Evolutionary conservation across 2,797 vertebrate species (phyloP), one percentile per base, ranked within the genome.

Genomic region (Scleropages formosus): DNA sequence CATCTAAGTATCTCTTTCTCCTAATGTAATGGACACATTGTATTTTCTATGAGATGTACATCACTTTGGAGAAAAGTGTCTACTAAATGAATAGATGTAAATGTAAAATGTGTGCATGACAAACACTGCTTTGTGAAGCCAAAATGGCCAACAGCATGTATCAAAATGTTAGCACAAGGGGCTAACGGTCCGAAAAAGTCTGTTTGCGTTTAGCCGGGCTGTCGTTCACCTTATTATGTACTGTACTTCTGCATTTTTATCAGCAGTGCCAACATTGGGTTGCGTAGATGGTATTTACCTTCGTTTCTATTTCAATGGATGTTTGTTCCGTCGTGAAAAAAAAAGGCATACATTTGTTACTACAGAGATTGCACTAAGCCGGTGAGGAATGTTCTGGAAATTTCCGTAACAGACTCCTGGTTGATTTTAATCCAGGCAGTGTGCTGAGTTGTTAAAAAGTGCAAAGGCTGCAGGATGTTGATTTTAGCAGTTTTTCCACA

Each of bases 401-500:
- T 49, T 27, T 59, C 53, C n/a, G 56, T 15, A 18, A 59, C 26
- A 72, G 51, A 58, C 72, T 72, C 26, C 1, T 49, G n/a, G 18
- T 20, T 49, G 10, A 39, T 66, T 18, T 66, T 16, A 44, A 27
- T 31, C 11, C 64, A 27, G n/a, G 64, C 6, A 1, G 16, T 85
- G 83, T 67, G 60, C 73, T 84, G 81, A 78, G 76, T 82, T 13
- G 53, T 58, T 58, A 13, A 13, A 24, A 58, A 58, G 18, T 58
- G 53, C 12, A 58, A 58, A 58, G 4, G 3, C 53, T 7, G 53
- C 18, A 13, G 58, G 13, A 4, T 58, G 4, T 13, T 58, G 13
- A 13, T 58, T 3, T n/a, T n/a, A n/a, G 58, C 12, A 12, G 13
- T 13, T 18, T 13, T 12, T 58, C 12, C 12, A 58, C 53, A 58